phyloP scores from a whole-genome alignment of 1,140 invertebrate genomes.

The Nilaparvata lugens region DNA sequence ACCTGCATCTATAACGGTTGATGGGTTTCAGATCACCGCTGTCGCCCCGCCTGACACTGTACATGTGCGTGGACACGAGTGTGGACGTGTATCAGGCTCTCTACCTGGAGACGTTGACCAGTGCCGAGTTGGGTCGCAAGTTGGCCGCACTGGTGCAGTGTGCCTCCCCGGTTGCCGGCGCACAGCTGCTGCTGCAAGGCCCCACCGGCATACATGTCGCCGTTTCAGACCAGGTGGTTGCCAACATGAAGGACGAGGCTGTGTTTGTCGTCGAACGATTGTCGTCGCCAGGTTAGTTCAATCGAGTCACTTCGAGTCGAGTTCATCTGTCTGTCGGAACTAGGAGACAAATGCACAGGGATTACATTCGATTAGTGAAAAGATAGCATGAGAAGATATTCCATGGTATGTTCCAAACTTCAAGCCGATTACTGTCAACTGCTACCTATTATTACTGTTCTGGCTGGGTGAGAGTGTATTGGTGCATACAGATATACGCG shows the following conservation, averaged over 20 bases:
- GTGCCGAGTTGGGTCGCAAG: conserved; percentile 55
- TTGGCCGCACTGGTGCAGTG: conserved; percentile 46
- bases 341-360: too few relatives aligned
- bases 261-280: neutral
- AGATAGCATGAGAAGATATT: too few relatives aligned
- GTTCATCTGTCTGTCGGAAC: too few relatives aligned
- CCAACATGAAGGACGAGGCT: conserved; percentile 14
- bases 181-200: conserved; percentile 58
- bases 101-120: conserved; percentile 59
- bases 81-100: conserved; percentile 63
- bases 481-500: too few relatives aligned
- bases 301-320: too few relatives aligned
- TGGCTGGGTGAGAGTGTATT: too few relatives aligned
- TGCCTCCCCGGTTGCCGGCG: conserved; percentile 45
- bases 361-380: too few relatives aligned
- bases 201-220: conserved; percentile 64
- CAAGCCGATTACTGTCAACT: too few relatives aligned
- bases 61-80: conserved; percentile 58
- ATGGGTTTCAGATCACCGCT: conserved; percentile 48
- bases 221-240: conserved; percentile 61
- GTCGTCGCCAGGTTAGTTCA: too few relatives aligned
- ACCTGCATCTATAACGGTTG: too few relatives aligned
- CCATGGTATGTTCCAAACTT: too few relatives aligned
- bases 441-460: too few relatives aligned
- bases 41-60: conserved; percentile 63